Evolutionary conservation across 2,888 invertebrate species (phyloP).

Genomic region (Limnephilus lunatus): DNA sequence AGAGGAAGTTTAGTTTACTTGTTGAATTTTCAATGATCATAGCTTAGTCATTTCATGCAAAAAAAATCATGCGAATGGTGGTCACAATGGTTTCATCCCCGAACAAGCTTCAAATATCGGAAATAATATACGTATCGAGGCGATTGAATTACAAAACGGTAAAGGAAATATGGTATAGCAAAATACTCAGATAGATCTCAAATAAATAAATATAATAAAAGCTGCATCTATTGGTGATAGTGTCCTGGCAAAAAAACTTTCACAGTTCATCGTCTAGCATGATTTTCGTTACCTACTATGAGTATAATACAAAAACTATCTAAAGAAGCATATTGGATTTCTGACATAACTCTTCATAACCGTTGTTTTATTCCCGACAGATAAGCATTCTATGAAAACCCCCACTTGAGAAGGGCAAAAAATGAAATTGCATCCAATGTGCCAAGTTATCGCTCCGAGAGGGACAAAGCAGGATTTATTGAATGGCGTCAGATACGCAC

Average conservation of each 20-base stretch:
- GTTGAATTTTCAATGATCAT: not conserved
- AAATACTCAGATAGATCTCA: not conserved
- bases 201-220: not conserved
- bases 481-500: slow-evolving; percentile 61
- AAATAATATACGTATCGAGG: no score
- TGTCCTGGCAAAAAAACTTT: not conserved
- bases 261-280: not conserved
- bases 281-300: no score
- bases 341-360: slow-evolving; percentile 61
- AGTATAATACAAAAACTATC: not conserved
- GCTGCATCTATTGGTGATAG: not conserved
- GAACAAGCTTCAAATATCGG: no score
- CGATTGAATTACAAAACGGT: no score
- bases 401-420: slow-evolving; percentile 52
- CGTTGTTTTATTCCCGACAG: slow-evolving; percentile 54
- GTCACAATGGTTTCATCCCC: no score
- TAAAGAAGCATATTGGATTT: slow-evolving; percentile 58
- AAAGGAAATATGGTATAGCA: no score
- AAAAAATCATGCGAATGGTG: no score
- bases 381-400: slow-evolving; percentile 52
- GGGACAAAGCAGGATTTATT: slow-evolving; percentile 58
- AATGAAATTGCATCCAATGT: slow-evolving; percentile 61
- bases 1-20: not conserved
- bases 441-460: slow-evolving; percentile 59
- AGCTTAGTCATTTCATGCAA: no score